Base-by-base conservation (phyloP, 2,113 vertebrate genomes). In the Butorides virescens region DNA sequence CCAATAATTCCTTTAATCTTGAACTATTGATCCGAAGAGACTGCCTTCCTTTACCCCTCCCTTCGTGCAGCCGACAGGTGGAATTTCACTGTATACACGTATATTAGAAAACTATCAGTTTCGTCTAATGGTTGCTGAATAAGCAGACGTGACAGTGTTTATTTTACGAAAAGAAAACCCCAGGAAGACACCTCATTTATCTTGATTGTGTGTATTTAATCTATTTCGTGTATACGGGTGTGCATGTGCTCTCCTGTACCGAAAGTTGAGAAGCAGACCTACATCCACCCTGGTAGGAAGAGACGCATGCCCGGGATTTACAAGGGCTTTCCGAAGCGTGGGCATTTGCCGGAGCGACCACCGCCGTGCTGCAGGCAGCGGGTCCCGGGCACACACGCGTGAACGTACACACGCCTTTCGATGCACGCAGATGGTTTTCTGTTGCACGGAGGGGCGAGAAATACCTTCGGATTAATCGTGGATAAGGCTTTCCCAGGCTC, bases 91-190 rank as follows among this genome's bases (percentile, higher is more conserved):
- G 15, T 36, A 47, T 32, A 47, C 53, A 61, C 29, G 3, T 56
- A 4, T 52, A 93, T 93, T 86, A 90, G 59, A 94, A 93, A 92
- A 18, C 67, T 52, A 92, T 95, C 68, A 36, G 37, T 94, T 95
- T 90, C 23, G 1, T 52, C 46, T 47, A 7, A 29, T 42, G 59
- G 50, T 88, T 90, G 79, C 75, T 91, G 88, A 93, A 93, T 84
- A 95, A 92, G 44, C 92, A 94, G 34, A 88, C 2, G 5, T 94
- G 90, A 86, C 86, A 93, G 68, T 84, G 88, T 94, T 96, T 96
- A 90, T 86, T 71, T 80, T 83, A 86, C 4, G 5, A 88, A 91
- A 91, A 94, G 73, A 95, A 91, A 95, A 94, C 77, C 44, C 15
- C 42, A 49, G 36, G 56, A 95, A 95, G 52, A n/a, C 91, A 94